Evolutionary conservation across 2,797 vertebrate species (phyloP), one percentile per base, ranked within the genome.

Genomic region (Anguilla megastoma): DNA sequence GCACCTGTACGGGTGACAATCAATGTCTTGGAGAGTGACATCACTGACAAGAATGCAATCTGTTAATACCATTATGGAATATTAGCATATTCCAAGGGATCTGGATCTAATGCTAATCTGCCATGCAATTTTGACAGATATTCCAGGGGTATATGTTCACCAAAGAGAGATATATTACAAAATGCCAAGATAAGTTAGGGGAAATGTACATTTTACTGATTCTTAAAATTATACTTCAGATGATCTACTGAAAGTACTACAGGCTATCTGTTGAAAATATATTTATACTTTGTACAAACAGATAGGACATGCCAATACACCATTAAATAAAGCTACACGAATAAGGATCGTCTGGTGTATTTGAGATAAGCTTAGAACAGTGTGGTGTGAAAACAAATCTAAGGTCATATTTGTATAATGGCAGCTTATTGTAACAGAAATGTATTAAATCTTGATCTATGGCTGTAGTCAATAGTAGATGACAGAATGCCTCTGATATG

Each of bases 11-110:
- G 66, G 86, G 84, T 86, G 71, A 87, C 50, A 85, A 80, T 87
- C n/a, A 76, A 76, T 76, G 33, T 16, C 74, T 18, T 76, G 33
- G 74, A 58, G 33, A 88, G 33, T 87, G 86, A 88, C 88, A 80
- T 86, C 83, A 89, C 76, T 56, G 56, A 41, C 84, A 74, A 82
- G 85, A 88, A 12, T 86, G 30, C 50, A 89, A 89, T 74, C 82
- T 89, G 54, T 84, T 89, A 89, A 87, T 89, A 12, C 33, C 12
- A 41, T 76, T 16, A 41, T 41, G 33, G 74, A n/a, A 76, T 41
- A 76, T 36, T 18, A 18, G 12, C 12, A 76, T 41, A 76, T 76
- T 76, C 24, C 16, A 14, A 18, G 6, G 33, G 36, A 76, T 41
- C 14, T 76, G 30, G 74, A 41, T 71, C 27, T 33, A 30, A 41